A percentile compares a stretch with the other conserved stretches of the same genome.
These are phyloP conservation scores for Alitta virens DNA, from an alignment of 2,888 invertebrate species.

Conservation along the genomic window DNA sequence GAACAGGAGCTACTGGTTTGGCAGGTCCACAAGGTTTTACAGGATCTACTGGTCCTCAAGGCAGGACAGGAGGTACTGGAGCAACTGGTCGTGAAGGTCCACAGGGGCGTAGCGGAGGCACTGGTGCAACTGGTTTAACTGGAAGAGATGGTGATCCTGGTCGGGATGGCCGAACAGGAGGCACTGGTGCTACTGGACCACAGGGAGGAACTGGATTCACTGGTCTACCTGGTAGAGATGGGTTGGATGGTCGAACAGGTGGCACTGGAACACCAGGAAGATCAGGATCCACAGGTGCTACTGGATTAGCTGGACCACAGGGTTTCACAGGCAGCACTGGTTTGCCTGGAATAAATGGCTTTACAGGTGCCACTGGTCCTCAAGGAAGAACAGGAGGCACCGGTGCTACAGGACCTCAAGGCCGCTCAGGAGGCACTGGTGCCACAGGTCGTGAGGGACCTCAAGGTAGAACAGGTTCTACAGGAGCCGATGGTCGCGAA, in stretches of 20 bases:
- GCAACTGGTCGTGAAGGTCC: constrained; percentile 13
- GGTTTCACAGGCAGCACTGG: constrained; percentile 15
- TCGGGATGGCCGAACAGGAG: constrained; percentile 7
- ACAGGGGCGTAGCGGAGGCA: constrained; percentile 9
- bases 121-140: constrained; percentile 11
- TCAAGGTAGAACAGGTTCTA: constrained; percentile 8
- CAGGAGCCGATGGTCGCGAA: constrained; percentile 16
- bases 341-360: neutral
- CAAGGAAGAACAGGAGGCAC: constrained; percentile 9
- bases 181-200: constrained; percentile 16
- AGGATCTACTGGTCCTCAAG: constrained; percentile 12
- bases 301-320: constrained; percentile 4
- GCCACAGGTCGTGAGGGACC: constrained; percentile 4
- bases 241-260: neutral
- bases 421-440: neutral
- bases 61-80: constrained; percentile 18
- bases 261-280: constrained; percentile 10
- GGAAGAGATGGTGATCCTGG: constrained; percentile 61
- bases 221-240: constrained; percentile 4
- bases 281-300: constrained; percentile 16
- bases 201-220: constrained; percentile 11
- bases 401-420: neutral
- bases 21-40: constrained; percentile 17
- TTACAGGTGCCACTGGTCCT: constrained; percentile 3
- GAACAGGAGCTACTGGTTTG: constrained; percentile 11